Evolutionary conservation across 2,797 vertebrate genomes (phyloP), one percentile per base, ranked within the genome.

Genomic region (Eulemur rubriventer): DNA sequence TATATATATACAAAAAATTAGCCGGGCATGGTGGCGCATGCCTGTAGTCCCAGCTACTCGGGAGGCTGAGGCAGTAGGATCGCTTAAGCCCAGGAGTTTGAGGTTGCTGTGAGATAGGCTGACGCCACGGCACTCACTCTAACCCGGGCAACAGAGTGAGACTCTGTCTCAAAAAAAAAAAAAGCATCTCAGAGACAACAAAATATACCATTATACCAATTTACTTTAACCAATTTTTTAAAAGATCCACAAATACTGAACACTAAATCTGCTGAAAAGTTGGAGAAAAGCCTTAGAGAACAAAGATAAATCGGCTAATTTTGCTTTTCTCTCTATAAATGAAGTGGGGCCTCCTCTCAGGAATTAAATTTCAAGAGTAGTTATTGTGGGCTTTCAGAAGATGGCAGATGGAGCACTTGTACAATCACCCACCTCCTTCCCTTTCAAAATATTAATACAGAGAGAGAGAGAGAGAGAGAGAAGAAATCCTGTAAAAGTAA

Each of bases 371-470:
- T 91, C 43, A 73, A 18, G 30, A 69, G 38, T 46, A 35, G 75
- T 81, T 82, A 85, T 4, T 84, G 14, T 33, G 10, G 43, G 33
- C 30, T 81, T 91, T 89, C 61, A 82, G 48, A 89, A 73, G 82
- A 83, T 14, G 9, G 73, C 35, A 93, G 33, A 24, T 22, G 33
- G 50, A 93, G 13, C 59, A 76, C 20, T 52, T 80, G 26, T 18
- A 3, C 22, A 57, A 6, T 55, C 26, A 91, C 28, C 61, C 26
- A 92, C 28, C 38, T 73, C 38, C 16, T 33, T 85, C 55, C 50
- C 79, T 92, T 79, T 92, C 55, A 82, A 83, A 94, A 88, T 35
- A n/a, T 65, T 75, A 97, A 52, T 41, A 50, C 28, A 89, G 30
- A 70, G 14, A 12, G 35, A 20, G 14, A 48, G 12, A 22, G 72